Base-by-base conservation (phyloP, 2,888 invertebrate species). In the Hirtodrosophila histrioides region DNA sequence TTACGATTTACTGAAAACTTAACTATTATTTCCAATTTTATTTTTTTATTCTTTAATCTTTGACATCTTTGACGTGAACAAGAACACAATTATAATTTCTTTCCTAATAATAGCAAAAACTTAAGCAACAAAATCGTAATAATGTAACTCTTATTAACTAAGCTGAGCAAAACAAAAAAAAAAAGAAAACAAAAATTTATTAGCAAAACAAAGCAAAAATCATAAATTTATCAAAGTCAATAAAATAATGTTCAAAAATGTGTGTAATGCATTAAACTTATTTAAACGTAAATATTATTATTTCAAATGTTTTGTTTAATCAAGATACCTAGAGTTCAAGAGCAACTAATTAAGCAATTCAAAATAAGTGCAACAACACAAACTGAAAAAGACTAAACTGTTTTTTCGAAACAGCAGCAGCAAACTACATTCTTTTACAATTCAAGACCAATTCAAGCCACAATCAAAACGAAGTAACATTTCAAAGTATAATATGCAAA, bases 161-260 rank as follows among this genome's bases (percentile, higher is more conserved):
- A 83, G 83, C 69, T 62, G 81, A 78, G 60, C 62, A 78, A 80
- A 78, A 75, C 67, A 71, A 75, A 64, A 72, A 68, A 45, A 66
- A 48, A 50, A 23, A 33, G 62, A 50, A 68, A 75, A 55, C 64
- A 67, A 71, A 61, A 82, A 75, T 75, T 70, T 69, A 83, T 72
- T 82, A 85, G 85, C 69, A 69, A 82, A 79, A 78, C 76, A 66
- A 76, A 74, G 62, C 70, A 69, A 78, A 75, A 85, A 74, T 54
- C 66, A 69, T 69, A 73, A 71, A 69, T 83, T 68, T 77, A 87
- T 80, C 69, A 80, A 86, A 85, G 82, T 78, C 81, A 88, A 87
- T 84, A 86, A 87, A 86, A 86, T 88, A 83, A 86, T 81, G 83
- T 86, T 85, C 63, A 75, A 88, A 86, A 86, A 88, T 81, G 74